Base-by-base conservation (phyloP, 2,113 vertebrate genomes). In the Pimephales promelas region DNA sequence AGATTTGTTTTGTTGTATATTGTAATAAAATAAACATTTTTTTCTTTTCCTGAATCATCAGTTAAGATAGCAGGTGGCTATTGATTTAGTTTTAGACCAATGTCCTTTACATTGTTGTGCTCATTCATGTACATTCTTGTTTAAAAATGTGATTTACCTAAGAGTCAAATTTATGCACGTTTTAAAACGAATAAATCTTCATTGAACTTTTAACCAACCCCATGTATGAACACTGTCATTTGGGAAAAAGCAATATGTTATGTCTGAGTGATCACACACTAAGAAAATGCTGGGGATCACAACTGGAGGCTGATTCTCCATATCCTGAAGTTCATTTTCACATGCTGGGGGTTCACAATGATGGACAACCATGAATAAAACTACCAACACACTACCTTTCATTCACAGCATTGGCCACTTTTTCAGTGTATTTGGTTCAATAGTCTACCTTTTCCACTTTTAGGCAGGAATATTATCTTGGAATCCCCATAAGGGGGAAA, bases 201-300 rank as follows among this genome's bases (percentile, higher is more conserved):
- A 78, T n/a, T 78, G 56, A 78, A 78, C 74, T 57, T 77, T 57
- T 24, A 59, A 78, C 20, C 22, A 79, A 22, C 40, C 56, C n/a
- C 59, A 79, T 47, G 36, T 49, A 64, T 64, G 77, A 57, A 47
- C 59, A 64, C 43, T 80, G 74, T 57, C 52, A 45, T 26, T 49
- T 22, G 28, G 45, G 22, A 80, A 80, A 80, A 80, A 80, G 78
- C 43, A 66, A 80, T 79, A 79, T 80, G 78, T 80, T 80, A 80
- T 80, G 78, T 80, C 78, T 66, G 78, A 43, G 43, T 80, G 78
- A 80, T 80, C 78, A 80, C 78, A 80, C 59, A 66, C 78, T 66
- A 66, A 31, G 66, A 77, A 66, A 28, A 49, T 80, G 77, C 64
- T 20, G 57, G 77, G 78, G 78, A 61, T 80, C 78, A 66, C 78